Conservation (phyloP, 2,888 invertebrate species). For the Alcis repandata region DNA sequence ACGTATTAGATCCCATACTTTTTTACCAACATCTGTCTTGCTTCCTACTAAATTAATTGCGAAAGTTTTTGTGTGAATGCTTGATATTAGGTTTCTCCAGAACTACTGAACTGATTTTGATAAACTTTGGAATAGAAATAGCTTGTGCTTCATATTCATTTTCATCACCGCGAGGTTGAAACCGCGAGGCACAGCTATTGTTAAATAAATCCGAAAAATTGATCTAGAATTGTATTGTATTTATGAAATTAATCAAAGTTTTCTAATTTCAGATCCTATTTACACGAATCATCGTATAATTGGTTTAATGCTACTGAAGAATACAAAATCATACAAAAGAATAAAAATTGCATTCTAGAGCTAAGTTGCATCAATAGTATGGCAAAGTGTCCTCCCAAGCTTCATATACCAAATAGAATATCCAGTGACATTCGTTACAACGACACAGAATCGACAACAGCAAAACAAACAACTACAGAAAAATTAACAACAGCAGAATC, state of each 20-base stretch:
- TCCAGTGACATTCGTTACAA: not conserved
- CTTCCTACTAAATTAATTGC: no score
- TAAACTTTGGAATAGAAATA: no score
- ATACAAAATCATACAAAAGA: constrained; percentile 12
- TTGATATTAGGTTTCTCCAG: no score
- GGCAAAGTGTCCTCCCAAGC: not conserved
- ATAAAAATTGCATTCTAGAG: constrained; percentile 32
- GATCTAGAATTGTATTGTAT: not conserved
- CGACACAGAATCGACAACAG: not conserved
- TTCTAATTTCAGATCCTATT: constrained; percentile 26
- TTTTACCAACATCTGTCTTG: no score
- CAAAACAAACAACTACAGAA: not conserved
- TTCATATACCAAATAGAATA: not conserved
- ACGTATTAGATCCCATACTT: not conserved
- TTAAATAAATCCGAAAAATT: no score
- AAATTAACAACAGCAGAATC: not conserved
- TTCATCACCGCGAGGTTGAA: no score
- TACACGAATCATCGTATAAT: not conserved
- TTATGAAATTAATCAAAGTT: not conserved
- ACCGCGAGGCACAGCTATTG: no score
- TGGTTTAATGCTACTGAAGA: constrained; percentile 19
- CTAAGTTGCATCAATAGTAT: not conserved
- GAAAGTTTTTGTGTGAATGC: no score
- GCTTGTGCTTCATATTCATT: no score
- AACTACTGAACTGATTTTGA: no score